These are phyloP conservation scores for Epinotia bilunana DNA, from an alignment of 2,888 invertebrate species.

Conservation along the genomic window DNA sequence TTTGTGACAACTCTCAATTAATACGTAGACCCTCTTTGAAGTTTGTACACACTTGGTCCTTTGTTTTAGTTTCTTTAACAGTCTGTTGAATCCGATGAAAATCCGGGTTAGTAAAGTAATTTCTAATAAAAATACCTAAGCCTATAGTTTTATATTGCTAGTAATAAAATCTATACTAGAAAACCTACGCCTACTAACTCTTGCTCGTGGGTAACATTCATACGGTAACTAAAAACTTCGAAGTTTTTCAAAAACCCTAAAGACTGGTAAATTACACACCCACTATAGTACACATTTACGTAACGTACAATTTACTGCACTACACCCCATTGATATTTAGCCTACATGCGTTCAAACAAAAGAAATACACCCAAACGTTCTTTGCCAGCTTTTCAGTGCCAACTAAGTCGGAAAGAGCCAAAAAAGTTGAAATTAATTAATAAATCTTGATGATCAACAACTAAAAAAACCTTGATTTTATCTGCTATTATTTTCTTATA, in stretches of 20 bases:
- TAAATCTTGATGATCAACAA: neutral
- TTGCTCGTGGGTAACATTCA: neutral
- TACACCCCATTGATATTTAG: slow-evolving; percentile 32
- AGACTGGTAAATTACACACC: neutral
- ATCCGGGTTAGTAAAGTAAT: too few species aligned
- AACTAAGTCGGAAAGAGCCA: slow-evolving; percentile 31
- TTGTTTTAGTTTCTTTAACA: too few species aligned
- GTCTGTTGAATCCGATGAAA: too few species aligned
- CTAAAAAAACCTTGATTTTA: neutral
- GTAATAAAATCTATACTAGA: neutral
- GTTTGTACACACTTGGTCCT: too few species aligned
- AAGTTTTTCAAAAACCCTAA: neutral
- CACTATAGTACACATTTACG: slow-evolving; percentile 7
- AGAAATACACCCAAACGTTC: slow-evolving; percentile 24
- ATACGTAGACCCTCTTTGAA: too few species aligned
- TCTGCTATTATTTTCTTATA: neutral
- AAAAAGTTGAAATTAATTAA: slow-evolving; percentile 24
- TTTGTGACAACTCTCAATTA: too few species aligned
- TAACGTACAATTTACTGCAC: slow-evolving; percentile 3
- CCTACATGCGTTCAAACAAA: slow-evolving; percentile 35
- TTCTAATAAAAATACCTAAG: too few species aligned
- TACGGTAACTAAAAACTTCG: neutral
- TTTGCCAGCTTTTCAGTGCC: slow-evolving; percentile 42
- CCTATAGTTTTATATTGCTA: neutral
- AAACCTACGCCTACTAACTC: neutral